Conservation (phyloP, 2,888 invertebrate species). For the Scaptomyza tumidula region DNA sequence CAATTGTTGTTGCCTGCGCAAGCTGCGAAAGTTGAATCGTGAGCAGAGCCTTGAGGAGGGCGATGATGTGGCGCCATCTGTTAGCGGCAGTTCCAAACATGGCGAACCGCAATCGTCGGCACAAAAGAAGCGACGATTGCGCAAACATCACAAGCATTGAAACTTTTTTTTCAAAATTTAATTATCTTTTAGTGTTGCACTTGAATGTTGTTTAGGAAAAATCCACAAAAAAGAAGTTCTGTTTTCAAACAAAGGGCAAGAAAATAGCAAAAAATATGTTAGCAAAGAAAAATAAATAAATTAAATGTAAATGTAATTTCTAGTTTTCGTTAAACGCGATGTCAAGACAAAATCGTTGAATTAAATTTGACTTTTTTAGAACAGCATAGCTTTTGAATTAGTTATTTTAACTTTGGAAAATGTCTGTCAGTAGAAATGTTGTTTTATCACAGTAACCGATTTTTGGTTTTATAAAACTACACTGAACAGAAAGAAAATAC, state of each 20-base stretch:
- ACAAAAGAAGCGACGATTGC: constrained; percentile 16
- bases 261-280: constrained; percentile 25
- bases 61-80: constrained; percentile 22
- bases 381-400: neutral
- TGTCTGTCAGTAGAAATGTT: neutral
- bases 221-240: constrained; percentile 5
- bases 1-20: constrained; percentile 52
- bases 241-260: constrained; percentile 3
- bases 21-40: constrained; percentile 26
- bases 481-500: neutral
- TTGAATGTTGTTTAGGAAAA: constrained; percentile 9
- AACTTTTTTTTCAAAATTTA: constrained; percentile 1
- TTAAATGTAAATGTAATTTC: constrained; percentile 7
- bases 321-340: neutral
- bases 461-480: neutral
- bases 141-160: constrained; percentile 19
- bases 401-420: neutral
- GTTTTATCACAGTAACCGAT: constrained; percentile 5
- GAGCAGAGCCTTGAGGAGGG: constrained; percentile 10
- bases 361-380: no score
- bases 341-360: no score
- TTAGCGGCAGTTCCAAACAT: constrained; percentile 5
- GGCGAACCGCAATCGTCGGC: neutral
- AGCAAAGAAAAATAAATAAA: constrained; percentile 14
- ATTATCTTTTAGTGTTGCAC: constrained; percentile 6